phyloP scores from a whole-genome alignment of 2,113 vertebrate species.

The Gymnocephalus cernua region DNA sequence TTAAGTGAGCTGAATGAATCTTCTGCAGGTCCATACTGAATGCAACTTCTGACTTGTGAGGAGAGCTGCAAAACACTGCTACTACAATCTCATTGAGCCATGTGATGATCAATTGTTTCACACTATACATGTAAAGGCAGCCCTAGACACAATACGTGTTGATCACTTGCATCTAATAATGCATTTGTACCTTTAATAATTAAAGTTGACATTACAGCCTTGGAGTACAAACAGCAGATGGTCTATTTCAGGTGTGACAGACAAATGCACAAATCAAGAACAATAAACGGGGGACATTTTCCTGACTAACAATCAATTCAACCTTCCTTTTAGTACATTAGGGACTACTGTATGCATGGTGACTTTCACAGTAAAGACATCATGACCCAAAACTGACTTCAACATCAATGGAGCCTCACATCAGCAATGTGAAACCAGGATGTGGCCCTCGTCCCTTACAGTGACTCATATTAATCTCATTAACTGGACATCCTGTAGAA shows the following conservation, averaged over 20 bases:
- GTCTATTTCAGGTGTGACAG: constrained; percentile 1
- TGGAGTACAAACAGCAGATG: constrained; percentile 2
- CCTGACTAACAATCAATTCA: constrained; percentile 14
- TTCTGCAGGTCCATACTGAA: constrained; percentile 13
- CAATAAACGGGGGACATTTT: constrained; percentile 2
- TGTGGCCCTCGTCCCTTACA: constrained; percentile 49
- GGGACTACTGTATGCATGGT: constrained; percentile 26
- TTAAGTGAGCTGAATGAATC: constrained; percentile 19
- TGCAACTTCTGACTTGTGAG: constrained; percentile 9
- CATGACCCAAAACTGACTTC: constrained; percentile 71
- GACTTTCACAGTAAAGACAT: constrained; percentile 76
- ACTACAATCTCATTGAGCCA: constrained; percentile 3
- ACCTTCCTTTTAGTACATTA: constrained; percentile 38
- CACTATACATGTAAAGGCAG: not conserved
- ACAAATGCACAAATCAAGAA: constrained; percentile 3
- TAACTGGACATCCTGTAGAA: not conserved
- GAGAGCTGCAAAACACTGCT: constrained; percentile 10
- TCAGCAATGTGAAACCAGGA: constrained; percentile 45
- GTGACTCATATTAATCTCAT: constrained; percentile 3
- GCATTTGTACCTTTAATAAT: constrained; percentile 12
- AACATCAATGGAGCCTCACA: constrained; percentile 54
- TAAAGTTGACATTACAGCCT: not conserved
- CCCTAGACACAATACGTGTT: not conserved
- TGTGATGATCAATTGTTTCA: not conserved
- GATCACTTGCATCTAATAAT: not conserved